Evolutionary conservation across 2,113 vertebrate species (phyloP).

Genomic region (Siniperca knerii): DNA sequence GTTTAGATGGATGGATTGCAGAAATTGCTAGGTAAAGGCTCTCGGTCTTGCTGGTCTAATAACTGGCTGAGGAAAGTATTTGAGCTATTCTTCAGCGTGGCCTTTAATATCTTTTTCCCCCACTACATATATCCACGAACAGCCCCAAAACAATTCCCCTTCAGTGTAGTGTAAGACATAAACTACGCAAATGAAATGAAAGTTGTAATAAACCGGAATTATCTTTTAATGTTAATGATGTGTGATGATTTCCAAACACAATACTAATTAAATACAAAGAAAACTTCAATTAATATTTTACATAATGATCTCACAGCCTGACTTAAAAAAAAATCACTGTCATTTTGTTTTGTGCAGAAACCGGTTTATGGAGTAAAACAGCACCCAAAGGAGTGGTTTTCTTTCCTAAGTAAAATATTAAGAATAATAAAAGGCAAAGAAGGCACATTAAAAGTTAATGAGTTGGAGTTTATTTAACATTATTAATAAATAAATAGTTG

Average conservation of each 20-base stretch:
- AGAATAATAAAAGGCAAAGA: not conserved
- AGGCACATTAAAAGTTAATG: not conserved
- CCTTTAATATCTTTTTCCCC: too few relatives aligned
- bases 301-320: not conserved
- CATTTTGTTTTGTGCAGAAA: not conserved
- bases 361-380: not conserved
- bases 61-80: not conserved
- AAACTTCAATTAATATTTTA: not conserved
- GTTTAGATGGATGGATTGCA: not conserved
- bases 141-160: too few relatives aligned
- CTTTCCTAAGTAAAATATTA: not conserved
- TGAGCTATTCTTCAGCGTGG: not conserved
- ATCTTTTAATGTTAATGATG: not conserved
- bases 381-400: not conserved
- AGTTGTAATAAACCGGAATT: too few relatives aligned
- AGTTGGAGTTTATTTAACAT: not conserved
- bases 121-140: too few relatives aligned
- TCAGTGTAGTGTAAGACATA: too few relatives aligned
- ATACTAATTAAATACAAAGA: not conserved
- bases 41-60: not conserved
- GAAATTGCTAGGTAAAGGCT: not conserved
- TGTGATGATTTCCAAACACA: not conserved
- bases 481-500: constrained; percentile 3
- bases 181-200: too few relatives aligned
- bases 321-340: not conserved